Evolutionary conservation across 2,888 invertebrate species (phyloP).

Genomic region (Erebia palarica): DNA sequence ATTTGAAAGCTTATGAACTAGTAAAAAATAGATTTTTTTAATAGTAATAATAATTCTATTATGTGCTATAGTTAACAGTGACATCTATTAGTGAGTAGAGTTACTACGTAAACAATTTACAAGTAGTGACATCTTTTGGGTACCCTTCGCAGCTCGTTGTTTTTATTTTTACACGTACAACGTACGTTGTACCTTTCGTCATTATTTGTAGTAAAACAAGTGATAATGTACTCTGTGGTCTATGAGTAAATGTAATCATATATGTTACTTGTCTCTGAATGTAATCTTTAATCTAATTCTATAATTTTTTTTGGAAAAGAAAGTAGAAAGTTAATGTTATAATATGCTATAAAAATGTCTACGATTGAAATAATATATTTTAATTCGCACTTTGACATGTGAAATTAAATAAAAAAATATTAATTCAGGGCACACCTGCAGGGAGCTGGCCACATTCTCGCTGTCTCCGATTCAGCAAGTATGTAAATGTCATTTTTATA

Average conservation of each 20-base stretch:
- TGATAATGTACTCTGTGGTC: too few species aligned
- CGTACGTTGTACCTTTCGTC: too few species aligned
- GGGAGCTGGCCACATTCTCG: conserved; percentile 76
- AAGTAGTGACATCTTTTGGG: conserved; percentile 15
- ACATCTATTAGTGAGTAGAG: conserved; percentile 3
- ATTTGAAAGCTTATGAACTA: too few species aligned
- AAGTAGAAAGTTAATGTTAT: not conserved
- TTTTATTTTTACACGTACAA: too few species aligned
- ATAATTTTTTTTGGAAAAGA: not conserved
- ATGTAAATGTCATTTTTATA: conserved; percentile 82
- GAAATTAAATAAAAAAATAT: conserved; percentile 12
- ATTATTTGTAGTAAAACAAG: too few species aligned
- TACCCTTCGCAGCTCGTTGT: not conserved
- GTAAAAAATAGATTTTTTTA: too few species aligned
- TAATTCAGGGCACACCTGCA: conserved; percentile 63
- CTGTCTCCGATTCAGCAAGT: conserved; percentile 80
- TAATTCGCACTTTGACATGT: conserved; percentile 28
- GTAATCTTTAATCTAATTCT: too few species aligned
- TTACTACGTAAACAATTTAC: not conserved
- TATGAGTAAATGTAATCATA: too few species aligned
- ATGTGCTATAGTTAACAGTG: not conserved
- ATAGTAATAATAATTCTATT: not conserved
- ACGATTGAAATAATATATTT: not conserved
- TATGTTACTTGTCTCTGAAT: too few species aligned
- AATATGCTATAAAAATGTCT: not conserved